Evolutionary conservation across 2,888 invertebrate species (phyloP).

Genomic region (Melipona beecheii): DNA sequence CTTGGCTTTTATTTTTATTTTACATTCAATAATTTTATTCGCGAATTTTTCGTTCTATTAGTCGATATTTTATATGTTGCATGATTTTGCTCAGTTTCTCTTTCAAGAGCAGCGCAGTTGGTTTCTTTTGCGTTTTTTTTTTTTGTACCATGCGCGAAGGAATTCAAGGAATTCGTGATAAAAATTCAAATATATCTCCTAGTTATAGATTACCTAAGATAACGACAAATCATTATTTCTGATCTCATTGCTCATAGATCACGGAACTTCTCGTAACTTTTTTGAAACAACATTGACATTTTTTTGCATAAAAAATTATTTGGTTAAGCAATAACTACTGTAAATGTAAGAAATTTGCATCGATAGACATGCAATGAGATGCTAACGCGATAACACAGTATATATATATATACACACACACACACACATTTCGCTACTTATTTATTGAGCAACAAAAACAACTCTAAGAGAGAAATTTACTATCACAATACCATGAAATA

Average conservation of each 20-base stretch:
- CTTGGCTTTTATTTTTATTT: not conserved
- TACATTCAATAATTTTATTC: not conserved
- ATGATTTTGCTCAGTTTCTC: not conserved
- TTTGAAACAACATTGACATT: not conserved
- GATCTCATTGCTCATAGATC: not conserved
- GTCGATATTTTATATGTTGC: not conserved
- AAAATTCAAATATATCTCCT: not conserved
- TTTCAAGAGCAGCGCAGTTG: not conserved
- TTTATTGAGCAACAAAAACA: not conserved
- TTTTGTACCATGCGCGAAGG: not conserved
- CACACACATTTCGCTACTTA: not conserved
- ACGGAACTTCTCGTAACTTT: not conserved
- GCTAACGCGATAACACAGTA: not conserved
- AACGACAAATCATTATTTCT: not conserved
- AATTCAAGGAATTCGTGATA: slow-evolving; percentile 9
- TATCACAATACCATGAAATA: not conserved
- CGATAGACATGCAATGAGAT: not conserved
- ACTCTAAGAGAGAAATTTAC: not conserved
- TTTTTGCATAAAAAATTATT: not conserved
- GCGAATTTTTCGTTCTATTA: not conserved
- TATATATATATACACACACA: not conserved
- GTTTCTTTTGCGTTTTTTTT: not conserved
- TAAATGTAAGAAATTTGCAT: not conserved
- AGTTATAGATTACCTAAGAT: not conserved
- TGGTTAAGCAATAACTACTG: not conserved